phyloP scores from a whole-genome alignment of 2,113 vertebrate genomes.

The Seriola quinqueradiata region DNA sequence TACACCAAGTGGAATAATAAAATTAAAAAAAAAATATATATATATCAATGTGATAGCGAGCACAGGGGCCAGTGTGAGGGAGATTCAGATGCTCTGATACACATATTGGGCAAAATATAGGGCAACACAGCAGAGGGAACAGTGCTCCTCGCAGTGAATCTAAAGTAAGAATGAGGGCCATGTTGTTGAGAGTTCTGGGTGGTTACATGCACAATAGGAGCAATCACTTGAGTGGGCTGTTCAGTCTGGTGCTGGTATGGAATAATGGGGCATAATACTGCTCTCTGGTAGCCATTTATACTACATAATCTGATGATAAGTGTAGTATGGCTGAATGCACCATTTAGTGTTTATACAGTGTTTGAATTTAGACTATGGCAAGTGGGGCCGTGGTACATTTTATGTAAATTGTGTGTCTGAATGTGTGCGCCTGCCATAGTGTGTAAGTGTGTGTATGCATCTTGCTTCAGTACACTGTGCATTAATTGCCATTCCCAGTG shows the following conservation, averaged over 20 bases:
- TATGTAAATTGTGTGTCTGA: constrained; percentile 52
- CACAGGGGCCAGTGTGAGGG: constrained; percentile 3
- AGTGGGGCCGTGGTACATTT: constrained; percentile 47
- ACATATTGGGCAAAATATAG: constrained; percentile 38
- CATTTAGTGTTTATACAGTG: constrained; percentile 32
- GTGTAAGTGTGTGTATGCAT: constrained; percentile 38
- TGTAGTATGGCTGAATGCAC: constrained; percentile 61
- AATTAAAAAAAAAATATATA: background rate
- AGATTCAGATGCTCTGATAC: constrained; percentile 10
- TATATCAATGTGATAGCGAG: constrained; percentile 51
- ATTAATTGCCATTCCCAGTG: constrained; percentile 84
- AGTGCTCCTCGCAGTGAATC: constrained; percentile 34
- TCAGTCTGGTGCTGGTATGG: constrained; percentile 49
- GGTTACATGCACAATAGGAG: constrained; percentile 63
- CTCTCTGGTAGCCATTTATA: constrained; percentile 56
- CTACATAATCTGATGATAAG: constrained; percentile 54
- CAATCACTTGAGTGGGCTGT: constrained; percentile 62
- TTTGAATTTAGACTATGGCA: constrained; percentile 48
- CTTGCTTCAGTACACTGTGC: constrained; percentile 55
- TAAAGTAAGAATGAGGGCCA: constrained; percentile 28
- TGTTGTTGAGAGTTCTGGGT: constrained; percentile 61
- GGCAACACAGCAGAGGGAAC: constrained; percentile 23
- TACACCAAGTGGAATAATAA: constrained; percentile 32
- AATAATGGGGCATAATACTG: constrained; percentile 62
- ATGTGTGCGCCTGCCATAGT: constrained; percentile 31